Evolutionary conservation across 2,113 vertebrate genomes (phyloP).

Genomic region (Bubo scandiacus): DNA sequence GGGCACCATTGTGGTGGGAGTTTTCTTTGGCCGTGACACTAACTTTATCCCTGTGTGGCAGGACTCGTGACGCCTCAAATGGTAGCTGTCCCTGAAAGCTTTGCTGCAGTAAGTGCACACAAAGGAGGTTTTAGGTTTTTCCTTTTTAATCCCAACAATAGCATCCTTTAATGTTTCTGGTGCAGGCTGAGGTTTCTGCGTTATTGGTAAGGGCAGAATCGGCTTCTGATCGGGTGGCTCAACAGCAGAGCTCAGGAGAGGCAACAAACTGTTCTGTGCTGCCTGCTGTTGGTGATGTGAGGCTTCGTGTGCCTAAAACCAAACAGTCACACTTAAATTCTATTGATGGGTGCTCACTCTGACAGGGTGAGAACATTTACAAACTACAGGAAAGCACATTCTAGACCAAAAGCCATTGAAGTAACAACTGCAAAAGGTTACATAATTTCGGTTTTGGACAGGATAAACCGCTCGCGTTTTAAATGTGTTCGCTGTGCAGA

Average conservation of each 20-base stretch:
- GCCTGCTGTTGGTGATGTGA: constrained; percentile 97
- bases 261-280: constrained; percentile 93
- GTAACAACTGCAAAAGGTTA: neutral
- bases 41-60: constrained; percentile 98
- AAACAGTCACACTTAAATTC: constrained; percentile 76
- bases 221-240: constrained; percentile 97
- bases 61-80: constrained; percentile 95
- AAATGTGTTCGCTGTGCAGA: neutral
- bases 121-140: constrained; percentile 97
- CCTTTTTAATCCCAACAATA: constrained; percentile 90
- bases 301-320: constrained; percentile 93
- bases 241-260: constrained; percentile 90
- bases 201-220: constrained; percentile 90
- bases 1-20: constrained; percentile 88
- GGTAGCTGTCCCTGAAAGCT: constrained; percentile 98
- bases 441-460: neutral
- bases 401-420: neutral
- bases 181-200: constrained; percentile 91
- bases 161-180: constrained; percentile 92
- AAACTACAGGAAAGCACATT: constrained; percentile 12
- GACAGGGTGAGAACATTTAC: neutral
- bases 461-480: neutral
- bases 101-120: constrained; percentile 98
- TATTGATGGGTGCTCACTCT: neutral
- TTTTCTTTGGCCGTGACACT: constrained; percentile 96